Evolutionary conservation across 2,113 vertebrate genomes (phyloP), one percentile per base, ranked within the genome.

Genomic region (Dipodomys ordii): DNA sequence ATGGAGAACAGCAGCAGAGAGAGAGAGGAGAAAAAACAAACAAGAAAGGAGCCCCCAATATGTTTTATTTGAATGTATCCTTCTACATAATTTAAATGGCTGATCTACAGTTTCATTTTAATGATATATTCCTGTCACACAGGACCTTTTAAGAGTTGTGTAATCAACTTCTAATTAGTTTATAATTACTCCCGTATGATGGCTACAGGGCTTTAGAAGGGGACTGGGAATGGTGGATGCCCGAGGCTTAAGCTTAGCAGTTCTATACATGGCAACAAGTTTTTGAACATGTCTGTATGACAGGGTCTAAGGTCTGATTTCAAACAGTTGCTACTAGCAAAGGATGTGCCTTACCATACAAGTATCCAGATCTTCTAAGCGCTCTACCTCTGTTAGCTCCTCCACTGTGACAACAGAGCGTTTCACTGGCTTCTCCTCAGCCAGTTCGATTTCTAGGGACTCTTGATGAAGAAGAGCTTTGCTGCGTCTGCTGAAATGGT

Each of bases 341-440:
- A 88, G 79, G 72, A 53, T 25, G 83, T 39, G 72, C 93, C 98
- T 98, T 99, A 99, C 99, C 99, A 99, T 99, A 97, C 99, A 99
- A 0, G 99, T 98, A 88, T 99, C 99, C 83, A 99, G 98, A 64
- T 99, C 99, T 30, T 99, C 99, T 88, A 99, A 97, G 85, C 99
- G 98, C 94, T 99, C 99, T 27, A 98, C 98, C 96, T 99, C 99
- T 16, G 99, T 98, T 39, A 99, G 78, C 83, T 99, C 99, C 35
- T 99, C 98, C 7, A 98, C 96, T 0, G 97, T 98, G 76, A 98
- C 95, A 3, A 98, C 90, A 0, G 98, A 98, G 83, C 99, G 98
- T 95, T 99, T 99, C 0, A 98, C 92, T 0, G 98, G 98, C 94
- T 98, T 99, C 93, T 99, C 99, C 77, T 99, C 99, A 0, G 98